Evolutionary conservation across 2,113 vertebrate species (phyloP).

Genomic region (Albula goreensis): DNA sequence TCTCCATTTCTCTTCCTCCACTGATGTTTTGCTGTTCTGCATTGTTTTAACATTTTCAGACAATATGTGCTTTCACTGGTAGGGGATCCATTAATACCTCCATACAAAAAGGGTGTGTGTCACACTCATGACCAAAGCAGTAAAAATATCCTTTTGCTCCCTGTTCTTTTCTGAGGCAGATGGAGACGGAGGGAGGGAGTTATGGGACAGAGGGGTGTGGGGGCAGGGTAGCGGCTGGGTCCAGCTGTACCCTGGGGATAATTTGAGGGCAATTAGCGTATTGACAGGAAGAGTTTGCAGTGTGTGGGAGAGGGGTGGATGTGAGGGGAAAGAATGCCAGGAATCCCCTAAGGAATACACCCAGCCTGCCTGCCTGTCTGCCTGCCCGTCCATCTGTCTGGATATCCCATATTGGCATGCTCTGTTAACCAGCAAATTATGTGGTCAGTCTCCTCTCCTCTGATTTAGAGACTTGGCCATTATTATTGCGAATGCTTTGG

Average conservation of each 20-base stretch:
- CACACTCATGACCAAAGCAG: neutral
- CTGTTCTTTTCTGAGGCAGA: neutral
- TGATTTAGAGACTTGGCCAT: neutral
- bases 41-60: too few species aligned
- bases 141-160: neutral
- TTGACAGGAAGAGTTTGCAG: slow-evolving; percentile 37
- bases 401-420: too few species aligned
- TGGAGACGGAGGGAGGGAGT: slow-evolving; percentile 27
- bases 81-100: neutral
- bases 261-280: slow-evolving; percentile 35
- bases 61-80: neutral
- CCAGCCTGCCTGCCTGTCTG: slow-evolving; percentile 44
- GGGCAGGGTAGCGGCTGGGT: slow-evolving; percentile 42
- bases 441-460: neutral
- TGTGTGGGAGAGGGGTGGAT: slow-evolving; percentile 29
- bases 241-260: slow-evolving; percentile 55
- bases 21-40: neutral
- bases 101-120: neutral
- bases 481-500: too few species aligned
- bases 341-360: slow-evolving; percentile 54
- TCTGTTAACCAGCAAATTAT: too few species aligned
- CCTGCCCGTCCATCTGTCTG: slow-evolving; percentile 30
- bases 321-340: slow-evolving; percentile 59
- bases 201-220: neutral
- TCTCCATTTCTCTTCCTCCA: neutral